Evolutionary conservation across 2,888 invertebrate genomes (phyloP).

Genomic region (Oscheius sp.): DNA sequence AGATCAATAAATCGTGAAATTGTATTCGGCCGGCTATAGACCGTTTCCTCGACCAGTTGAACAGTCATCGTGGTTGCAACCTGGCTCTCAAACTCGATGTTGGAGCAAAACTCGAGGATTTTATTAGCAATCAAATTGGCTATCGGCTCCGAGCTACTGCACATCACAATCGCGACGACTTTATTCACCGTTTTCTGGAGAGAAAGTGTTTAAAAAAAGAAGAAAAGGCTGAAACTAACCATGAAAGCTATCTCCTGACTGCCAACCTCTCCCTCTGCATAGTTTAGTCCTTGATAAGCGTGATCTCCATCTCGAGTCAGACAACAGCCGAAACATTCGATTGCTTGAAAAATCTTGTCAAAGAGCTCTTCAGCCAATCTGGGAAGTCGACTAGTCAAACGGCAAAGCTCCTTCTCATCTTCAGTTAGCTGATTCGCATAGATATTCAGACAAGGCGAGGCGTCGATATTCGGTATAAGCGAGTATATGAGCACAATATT

Average conservation of each 20-base stretch:
- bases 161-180: conserved; percentile 2
- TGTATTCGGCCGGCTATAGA: conserved; percentile 18
- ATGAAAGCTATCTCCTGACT: conserved; percentile 17
- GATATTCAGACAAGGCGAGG: conserved; percentile 12
- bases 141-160: conserved; percentile 10
- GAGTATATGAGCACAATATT: conserved; percentile 31
- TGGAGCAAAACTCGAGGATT: conserved; percentile 31
- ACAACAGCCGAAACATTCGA: too few species aligned
- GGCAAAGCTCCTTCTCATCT: conserved; percentile 31
- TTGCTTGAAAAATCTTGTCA: conserved; percentile 26
- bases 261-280: conserved; percentile 14
- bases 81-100: conserved; percentile 33
- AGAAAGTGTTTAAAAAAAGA: too few species aligned
- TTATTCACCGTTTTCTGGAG: not conserved
- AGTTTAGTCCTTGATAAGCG: too few species aligned
- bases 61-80: conserved; percentile 34
- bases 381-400: conserved; percentile 27
- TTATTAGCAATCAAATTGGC: conserved; percentile 32
- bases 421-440: conserved; percentile 22
- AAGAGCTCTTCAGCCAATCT: conserved; percentile 28
- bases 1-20: conserved; percentile 30
- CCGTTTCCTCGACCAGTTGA: conserved; percentile 28
- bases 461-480: conserved; percentile 35
- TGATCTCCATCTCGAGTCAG: too few species aligned
- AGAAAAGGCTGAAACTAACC: too few species aligned